Conservation (phyloP, 2,888 invertebrate species). For the Maniola hyperantus region DNA sequence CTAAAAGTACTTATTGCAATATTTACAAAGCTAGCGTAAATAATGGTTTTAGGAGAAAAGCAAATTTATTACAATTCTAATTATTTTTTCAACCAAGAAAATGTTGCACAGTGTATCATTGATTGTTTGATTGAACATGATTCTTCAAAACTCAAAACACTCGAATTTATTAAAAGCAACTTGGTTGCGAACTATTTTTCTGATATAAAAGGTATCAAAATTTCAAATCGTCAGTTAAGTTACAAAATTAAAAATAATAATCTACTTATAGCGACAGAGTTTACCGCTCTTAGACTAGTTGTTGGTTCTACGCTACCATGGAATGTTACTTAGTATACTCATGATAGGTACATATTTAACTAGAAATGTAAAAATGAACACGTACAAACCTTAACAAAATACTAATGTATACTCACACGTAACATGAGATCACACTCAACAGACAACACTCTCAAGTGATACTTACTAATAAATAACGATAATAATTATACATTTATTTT, state of each 20-base stretch:
- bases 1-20: conserved; percentile 50
- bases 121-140: too few relatives aligned
- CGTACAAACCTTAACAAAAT: conserved; percentile 57
- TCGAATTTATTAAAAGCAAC: conserved; percentile 58
- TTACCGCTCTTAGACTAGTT: conserved; percentile 74
- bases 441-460: conserved; percentile 64
- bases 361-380: conserved; percentile 65
- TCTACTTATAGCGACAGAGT: conserved; percentile 55
- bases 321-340: conserved; percentile 63
- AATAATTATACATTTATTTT: conserved; percentile 74
- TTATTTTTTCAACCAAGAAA: too few relatives aligned
- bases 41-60: conserved; percentile 55
- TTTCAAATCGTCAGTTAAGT: conserved; percentile 36
- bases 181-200: conserved; percentile 62
- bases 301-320: conserved; percentile 68
- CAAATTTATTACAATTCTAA: conserved; percentile 40
- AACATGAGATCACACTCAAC: conserved; percentile 76
- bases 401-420: conserved; percentile 50
- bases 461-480: conserved; percentile 77
- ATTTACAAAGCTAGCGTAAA: conserved; percentile 65
- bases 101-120: too few relatives aligned
- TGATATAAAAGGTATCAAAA: conserved; percentile 44
- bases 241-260: conserved; percentile 48
- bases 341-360: conserved; percentile 60
- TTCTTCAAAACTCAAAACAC: conserved; percentile 48